Evolutionary conservation across 2,113 vertebrate species (phyloP).

Genomic region (Pitta sordida): DNA sequence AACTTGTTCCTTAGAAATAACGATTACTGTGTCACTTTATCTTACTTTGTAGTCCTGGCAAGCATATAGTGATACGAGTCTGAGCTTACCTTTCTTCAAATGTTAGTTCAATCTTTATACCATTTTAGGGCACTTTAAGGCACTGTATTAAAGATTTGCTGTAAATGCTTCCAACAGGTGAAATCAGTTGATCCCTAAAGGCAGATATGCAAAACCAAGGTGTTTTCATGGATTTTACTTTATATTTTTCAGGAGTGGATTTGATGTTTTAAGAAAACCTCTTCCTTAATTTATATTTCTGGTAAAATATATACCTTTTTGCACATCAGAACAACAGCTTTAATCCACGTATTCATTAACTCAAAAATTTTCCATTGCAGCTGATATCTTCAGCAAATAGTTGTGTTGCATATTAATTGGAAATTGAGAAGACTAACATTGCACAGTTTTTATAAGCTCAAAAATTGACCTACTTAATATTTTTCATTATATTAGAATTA

Average conservation of each 20-base stretch:
- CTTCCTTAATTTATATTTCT: not conserved
- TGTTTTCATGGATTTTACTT: constrained; percentile 4
- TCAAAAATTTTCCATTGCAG: not conserved
- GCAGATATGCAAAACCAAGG: not conserved
- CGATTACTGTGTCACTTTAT: not conserved
- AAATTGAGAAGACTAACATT: not conserved
- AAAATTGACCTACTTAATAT: not conserved
- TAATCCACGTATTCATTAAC: not conserved
- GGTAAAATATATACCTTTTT: not conserved
- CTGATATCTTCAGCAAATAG: not conserved
- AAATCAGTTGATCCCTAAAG: constrained; percentile 17
- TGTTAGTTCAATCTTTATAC: not conserved
- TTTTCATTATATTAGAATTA: not conserved
- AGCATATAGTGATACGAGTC: not conserved
- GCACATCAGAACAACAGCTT: not conserved
- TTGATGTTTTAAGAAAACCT: not conserved
- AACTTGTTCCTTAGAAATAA: not conserved
- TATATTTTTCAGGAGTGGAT: not conserved
- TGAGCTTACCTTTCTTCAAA: not conserved
- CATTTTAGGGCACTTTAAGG: not conserved
- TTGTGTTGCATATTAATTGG: not conserved
- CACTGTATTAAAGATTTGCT: not conserved
- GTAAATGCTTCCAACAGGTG: not conserved
- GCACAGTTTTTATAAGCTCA: not conserved
- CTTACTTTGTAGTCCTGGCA: not conserved